These are phyloP conservation scores for Vipera ursinii DNA, from an alignment of 2,797 vertebrate genomes.

Conservation along the genomic window DNA sequence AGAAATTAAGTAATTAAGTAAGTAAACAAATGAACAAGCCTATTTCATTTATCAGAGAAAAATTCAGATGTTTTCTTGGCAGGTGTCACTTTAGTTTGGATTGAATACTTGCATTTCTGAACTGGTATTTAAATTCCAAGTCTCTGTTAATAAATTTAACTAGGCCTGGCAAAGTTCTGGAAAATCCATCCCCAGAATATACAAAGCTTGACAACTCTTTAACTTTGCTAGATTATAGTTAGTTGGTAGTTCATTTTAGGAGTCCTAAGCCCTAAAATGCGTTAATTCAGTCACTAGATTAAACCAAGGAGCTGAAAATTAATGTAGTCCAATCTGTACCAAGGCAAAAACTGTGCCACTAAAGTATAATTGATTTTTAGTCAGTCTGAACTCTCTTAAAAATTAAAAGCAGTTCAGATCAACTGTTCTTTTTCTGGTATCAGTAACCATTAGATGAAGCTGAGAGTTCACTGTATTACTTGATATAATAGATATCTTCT, in stretches of 20 bases:
- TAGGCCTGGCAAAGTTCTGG: neutral
- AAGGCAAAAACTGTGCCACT: neutral
- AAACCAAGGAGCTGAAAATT: neutral
- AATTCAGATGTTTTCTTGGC: neutral
- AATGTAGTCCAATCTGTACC: neutral
- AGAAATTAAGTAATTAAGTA: neutral
- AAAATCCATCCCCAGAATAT: neutral
- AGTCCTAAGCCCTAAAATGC: neutral
- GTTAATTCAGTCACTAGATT: neutral
- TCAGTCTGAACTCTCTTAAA: neutral
- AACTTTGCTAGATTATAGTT: neutral
- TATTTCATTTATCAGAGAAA: neutral
- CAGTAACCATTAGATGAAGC: neutral
- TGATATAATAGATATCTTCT: neutral
- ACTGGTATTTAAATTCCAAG: neutral
- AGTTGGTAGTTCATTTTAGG: neutral
- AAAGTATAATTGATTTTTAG: neutral
- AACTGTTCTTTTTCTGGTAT: neutral
- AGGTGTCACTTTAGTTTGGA: neutral
- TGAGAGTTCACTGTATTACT: neutral
- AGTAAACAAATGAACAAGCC: neutral
- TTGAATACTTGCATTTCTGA: neutral
- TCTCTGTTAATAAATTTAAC: neutral
- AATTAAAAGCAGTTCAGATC: neutral
- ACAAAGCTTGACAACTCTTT: neutral